These are phyloP conservation scores for Bhutanitis thaidina DNA, from an alignment of 2,888 invertebrate genomes.

Conservation along the genomic window DNA sequence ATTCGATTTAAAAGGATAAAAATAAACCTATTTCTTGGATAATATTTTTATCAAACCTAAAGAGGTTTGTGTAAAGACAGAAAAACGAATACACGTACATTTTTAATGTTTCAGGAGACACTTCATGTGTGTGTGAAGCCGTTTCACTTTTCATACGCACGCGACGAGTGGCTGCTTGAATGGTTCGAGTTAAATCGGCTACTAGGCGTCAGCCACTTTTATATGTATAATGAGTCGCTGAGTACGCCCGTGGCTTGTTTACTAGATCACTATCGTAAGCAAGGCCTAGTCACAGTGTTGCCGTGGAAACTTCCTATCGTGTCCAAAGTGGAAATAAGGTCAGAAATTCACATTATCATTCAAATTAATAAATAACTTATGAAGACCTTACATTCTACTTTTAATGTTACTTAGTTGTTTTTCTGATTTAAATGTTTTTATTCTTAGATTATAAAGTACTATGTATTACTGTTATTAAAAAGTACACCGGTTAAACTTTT, in stretches of 20 bases:
- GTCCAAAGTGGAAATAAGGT: constrained; percentile 91
- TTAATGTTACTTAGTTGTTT: too few relatives aligned
- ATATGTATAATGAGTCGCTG: constrained; percentile 94
- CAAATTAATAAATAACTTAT: not conserved
- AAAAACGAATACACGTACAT: not conserved
- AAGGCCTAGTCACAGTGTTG: constrained; percentile 84
- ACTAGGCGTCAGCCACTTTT: constrained; percentile 92
- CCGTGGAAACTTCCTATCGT: constrained; percentile 93
- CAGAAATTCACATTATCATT: not conserved
- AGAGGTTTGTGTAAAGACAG: too few relatives aligned
- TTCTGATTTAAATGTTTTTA: too few relatives aligned
- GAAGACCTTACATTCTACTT: not conserved
- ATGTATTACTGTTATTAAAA: too few relatives aligned
- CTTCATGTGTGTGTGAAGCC: constrained; percentile 94
- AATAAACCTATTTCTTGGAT: too few relatives aligned
- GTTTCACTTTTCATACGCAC: constrained; percentile 92
- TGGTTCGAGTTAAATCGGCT: constrained; percentile 93
- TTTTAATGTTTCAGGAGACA: constrained; percentile 55
- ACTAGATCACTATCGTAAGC: constrained; percentile 82
- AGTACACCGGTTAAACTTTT: too few relatives aligned
- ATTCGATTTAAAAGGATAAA: too few relatives aligned
- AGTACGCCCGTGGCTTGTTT: constrained; percentile 89
- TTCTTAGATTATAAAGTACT: too few relatives aligned
- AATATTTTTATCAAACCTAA: too few relatives aligned
- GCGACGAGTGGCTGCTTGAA: constrained; percentile 90